phyloP scores from a whole-genome alignment of 2,113 vertebrate species.

The Aramus guarauna region DNA sequence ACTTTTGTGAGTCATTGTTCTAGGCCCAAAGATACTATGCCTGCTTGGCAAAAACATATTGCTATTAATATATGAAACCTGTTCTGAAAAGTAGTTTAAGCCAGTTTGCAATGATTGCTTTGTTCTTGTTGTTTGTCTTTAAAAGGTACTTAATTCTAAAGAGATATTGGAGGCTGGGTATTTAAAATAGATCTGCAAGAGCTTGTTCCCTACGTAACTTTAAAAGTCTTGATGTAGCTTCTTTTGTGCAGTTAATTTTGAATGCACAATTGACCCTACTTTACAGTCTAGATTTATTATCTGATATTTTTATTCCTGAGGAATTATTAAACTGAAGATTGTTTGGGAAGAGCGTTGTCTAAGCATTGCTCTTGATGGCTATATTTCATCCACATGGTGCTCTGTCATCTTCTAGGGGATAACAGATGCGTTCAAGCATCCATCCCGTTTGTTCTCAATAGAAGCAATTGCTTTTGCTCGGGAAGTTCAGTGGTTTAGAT shows the following conservation, averaged over 20 bases:
- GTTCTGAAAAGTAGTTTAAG: background rate
- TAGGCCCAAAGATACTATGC: background rate
- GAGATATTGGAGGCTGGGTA: background rate
- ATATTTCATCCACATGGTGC: background rate
- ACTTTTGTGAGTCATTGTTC: background rate
- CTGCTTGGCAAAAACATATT: background rate
- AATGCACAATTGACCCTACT: background rate
- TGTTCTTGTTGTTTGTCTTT: background rate
- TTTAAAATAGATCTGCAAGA: background rate
- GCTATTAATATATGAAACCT: background rate
- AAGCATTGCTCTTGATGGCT: background rate
- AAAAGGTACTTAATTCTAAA: background rate
- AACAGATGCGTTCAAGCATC: background rate
- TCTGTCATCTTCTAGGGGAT: background rate
- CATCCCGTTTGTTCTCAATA: background rate
- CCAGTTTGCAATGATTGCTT: background rate
- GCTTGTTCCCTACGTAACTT: background rate
- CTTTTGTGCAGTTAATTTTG: background rate
- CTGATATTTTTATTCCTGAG: background rate
- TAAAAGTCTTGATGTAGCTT: background rate
- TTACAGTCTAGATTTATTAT: background rate
- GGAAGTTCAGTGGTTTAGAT: background rate
- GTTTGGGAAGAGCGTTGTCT: background rate
- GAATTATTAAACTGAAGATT: background rate
- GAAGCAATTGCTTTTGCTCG: background rate